Conservation (phyloP, 2,888 invertebrate species). For the Lasioglossum leucozonium region DNA sequence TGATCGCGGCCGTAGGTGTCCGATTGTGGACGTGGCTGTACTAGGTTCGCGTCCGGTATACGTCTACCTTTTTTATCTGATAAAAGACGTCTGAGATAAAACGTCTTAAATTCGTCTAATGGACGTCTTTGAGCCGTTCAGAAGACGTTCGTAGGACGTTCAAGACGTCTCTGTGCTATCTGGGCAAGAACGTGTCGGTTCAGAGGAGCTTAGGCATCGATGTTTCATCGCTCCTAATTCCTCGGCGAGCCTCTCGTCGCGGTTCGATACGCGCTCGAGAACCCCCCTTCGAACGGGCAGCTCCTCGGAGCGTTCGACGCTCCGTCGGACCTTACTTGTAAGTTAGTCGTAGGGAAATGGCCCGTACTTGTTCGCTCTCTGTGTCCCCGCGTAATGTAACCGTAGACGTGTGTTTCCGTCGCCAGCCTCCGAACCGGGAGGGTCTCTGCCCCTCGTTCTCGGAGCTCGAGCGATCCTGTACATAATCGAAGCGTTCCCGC, state of each 20-base stretch:
- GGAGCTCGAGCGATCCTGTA: slow-evolving; percentile 45
- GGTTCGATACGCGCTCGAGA: background rate
- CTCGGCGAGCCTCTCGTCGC: slow-evolving; percentile 5
- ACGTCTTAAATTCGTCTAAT: too few species aligned
- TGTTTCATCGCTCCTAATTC: background rate
- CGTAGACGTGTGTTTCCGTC: slow-evolving; percentile 39
- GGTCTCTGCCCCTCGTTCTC: background rate
- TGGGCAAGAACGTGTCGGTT: background rate
- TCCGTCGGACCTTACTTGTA: slow-evolving; percentile 16
- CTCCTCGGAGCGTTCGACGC: slow-evolving; percentile 15
- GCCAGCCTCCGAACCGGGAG: background rate
- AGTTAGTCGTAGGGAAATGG: slow-evolving; percentile 42
- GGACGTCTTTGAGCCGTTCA: too few species aligned
- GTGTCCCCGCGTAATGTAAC: slow-evolving; percentile 61
- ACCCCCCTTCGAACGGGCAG: background rate
- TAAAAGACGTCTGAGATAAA: too few species aligned
- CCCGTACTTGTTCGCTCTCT: slow-evolving; percentile 59
- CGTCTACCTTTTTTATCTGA: too few species aligned
- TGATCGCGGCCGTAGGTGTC: too few species aligned
- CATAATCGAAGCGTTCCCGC: slow-evolving; percentile 36
- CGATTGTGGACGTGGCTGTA: too few species aligned
- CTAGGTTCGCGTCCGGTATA: too few species aligned
- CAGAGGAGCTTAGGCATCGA: background rate
- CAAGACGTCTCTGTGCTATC: too few species aligned
- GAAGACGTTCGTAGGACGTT: too few species aligned